phyloP scores from a whole-genome alignment of 1,140 invertebrate genomes.

The Pissodes strobi region DNA sequence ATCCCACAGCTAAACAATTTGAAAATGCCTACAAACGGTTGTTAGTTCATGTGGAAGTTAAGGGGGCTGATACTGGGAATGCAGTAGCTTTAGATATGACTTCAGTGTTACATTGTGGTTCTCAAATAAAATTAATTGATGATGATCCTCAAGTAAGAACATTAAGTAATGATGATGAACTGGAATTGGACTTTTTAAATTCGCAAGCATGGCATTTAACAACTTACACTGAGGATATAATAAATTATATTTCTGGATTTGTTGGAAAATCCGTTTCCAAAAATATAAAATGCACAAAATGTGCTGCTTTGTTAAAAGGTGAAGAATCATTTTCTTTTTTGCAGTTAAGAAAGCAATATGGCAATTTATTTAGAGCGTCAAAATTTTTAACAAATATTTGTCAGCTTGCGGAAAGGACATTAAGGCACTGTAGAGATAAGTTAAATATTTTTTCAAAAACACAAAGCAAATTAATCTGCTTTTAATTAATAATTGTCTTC shows the following conservation, averaged over 20 bases:
- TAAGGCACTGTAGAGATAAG: no score
- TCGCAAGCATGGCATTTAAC: slow-evolving; percentile 21
- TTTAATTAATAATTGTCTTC: no score
- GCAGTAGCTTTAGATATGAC: slow-evolving; percentile 8
- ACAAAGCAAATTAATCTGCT: no score
- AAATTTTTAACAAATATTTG: no score
- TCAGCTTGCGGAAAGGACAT: no score
- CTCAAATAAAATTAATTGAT: no score
- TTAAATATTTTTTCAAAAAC: no score
- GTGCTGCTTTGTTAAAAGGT: no score
- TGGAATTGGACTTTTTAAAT: slow-evolving; percentile 9
- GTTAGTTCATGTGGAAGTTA: slow-evolving; percentile 25
- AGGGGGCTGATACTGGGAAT: slow-evolving; percentile 11
- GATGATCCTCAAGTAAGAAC: not conserved
- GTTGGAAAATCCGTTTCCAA: slow-evolving; percentile 24
- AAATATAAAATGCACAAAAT: slow-evolving; percentile 22
- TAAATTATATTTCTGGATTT: slow-evolving; percentile 31
- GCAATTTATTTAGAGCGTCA: no score
- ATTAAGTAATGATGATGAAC: slow-evolving; percentile 1
- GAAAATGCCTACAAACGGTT: slow-evolving; percentile 36
- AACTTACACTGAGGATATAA: slow-evolving; percentile 22
- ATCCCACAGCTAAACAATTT: slow-evolving; percentile 50
- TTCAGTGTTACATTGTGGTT: slow-evolving; percentile 14
- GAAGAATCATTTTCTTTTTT: no score
- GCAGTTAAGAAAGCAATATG: no score